phyloP scores from a whole-genome alignment of 2,797 vertebrate genomes.

The Pangasius djambal region DNA sequence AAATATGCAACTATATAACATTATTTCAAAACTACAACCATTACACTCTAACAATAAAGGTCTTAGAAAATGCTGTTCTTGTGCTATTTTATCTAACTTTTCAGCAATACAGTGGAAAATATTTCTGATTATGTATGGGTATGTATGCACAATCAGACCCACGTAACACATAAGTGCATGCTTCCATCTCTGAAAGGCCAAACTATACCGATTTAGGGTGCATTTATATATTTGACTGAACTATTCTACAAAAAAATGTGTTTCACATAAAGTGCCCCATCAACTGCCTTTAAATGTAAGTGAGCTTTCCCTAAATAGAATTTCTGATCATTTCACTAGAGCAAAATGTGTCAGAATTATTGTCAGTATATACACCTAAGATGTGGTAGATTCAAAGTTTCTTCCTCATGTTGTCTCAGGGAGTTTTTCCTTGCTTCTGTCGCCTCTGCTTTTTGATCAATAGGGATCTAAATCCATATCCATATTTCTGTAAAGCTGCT shows the following conservation, averaged over 20 bases:
- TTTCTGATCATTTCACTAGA: neutral
- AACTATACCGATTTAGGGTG: neutral
- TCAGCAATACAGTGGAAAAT: neutral
- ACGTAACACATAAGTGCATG: neutral
- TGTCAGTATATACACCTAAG: neutral
- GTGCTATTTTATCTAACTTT: neutral
- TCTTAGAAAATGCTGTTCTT: neutral
- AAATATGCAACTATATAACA: neutral
- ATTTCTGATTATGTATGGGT: neutral
- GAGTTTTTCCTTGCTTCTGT: neutral
- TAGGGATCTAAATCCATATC: neutral
- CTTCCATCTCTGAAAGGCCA: neutral
- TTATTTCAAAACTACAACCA: neutral
- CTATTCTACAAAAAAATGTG: neutral
- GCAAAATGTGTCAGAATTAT: neutral
- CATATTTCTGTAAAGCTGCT: neutral
- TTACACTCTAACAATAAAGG: neutral
- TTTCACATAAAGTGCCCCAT: neutral
- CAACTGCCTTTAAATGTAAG: neutral
- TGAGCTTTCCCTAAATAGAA: neutral
- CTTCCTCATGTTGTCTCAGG: neutral
- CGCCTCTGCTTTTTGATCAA: neutral
- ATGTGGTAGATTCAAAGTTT: too few relatives aligned
- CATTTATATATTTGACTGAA: neutral
- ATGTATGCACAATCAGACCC: neutral